A percentile compares a stretch with the other conserved stretches of the same genome.
Evolutionary conservation across 2,888 invertebrate genomes (phyloP).

Genomic region (Cephus sareptanus): DNA sequence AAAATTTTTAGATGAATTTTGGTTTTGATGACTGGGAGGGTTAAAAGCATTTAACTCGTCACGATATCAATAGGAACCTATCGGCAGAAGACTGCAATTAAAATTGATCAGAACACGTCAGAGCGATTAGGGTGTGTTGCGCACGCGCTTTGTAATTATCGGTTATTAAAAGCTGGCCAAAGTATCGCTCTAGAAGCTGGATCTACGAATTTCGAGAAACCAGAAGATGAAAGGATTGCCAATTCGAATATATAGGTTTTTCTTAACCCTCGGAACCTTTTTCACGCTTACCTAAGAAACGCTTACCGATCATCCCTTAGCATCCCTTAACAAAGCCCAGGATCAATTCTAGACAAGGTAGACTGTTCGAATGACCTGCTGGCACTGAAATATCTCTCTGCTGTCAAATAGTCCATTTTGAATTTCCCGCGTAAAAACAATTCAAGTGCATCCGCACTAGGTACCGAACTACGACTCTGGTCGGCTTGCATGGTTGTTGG

Average conservation of each 20-base stretch:
- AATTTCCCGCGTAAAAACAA: neutral
- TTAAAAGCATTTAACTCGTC: slow-evolving; percentile 16
- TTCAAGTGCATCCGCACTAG: neutral
- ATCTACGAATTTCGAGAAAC: slow-evolving; percentile 9
- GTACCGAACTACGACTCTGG: neutral
- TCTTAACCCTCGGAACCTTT: neutral
- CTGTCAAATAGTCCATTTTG: neutral
- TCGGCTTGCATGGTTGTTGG: neutral
- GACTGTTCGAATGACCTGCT: neutral
- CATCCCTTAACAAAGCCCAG: neutral
- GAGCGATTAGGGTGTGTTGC: slow-evolving; percentile 16
- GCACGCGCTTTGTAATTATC: slow-evolving; percentile 23
- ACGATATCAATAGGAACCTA: slow-evolving; percentile 19
- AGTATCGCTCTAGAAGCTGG: neutral
- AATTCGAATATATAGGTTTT: neutral
- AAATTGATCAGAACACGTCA: slow-evolving; percentile 9
- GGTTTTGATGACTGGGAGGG: neutral
- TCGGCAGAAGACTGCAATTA: slow-evolving; percentile 16
- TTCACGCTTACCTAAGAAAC: neutral
- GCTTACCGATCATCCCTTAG: neutral
- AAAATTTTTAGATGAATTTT: neutral
- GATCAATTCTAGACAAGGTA: neutral
- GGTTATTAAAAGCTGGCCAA: slow-evolving; percentile 18
- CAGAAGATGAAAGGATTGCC: slow-evolving; percentile 7
- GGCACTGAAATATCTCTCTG: neutral